Conservation (phyloP, 2,113 vertebrate genomes). For the Grammomys surdaster region DNA sequence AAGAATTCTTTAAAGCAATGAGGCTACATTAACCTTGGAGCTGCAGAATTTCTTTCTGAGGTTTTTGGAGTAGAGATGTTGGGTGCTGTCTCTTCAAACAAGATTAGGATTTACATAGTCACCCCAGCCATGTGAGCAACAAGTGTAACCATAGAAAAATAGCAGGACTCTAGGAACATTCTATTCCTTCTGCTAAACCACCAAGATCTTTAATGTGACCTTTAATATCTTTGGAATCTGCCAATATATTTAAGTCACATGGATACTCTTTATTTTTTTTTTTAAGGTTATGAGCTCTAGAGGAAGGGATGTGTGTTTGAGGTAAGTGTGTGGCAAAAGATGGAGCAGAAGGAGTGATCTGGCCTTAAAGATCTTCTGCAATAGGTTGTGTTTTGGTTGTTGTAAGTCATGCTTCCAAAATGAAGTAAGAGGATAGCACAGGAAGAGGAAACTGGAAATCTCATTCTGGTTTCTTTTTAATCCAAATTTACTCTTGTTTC, state of each 20-base stretch:
- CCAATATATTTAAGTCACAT: not conserved
- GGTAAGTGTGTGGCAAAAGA: not conserved
- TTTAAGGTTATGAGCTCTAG: slow-evolving; percentile 2
- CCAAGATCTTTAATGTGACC: not conserved
- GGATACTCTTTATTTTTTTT: not conserved
- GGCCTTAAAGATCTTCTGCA: not conserved
- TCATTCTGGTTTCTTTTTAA: not conserved
- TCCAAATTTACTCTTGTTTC: slow-evolving; percentile 16
- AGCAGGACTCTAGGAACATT: not conserved
- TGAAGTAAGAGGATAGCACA: not conserved
- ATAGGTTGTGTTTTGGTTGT: not conserved
- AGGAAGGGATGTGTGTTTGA: not conserved
- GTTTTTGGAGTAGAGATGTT: slow-evolving; percentile 5
- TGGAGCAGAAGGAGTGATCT: not conserved
- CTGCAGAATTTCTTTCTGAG: not conserved
- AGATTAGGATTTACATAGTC: not conserved
- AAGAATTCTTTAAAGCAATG: not conserved
- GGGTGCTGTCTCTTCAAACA: not conserved
- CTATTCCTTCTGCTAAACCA: not conserved
- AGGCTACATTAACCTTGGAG: not conserved
- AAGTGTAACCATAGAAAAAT: not conserved
- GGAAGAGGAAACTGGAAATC: not conserved
- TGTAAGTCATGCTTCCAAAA: not conserved
- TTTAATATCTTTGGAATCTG: not conserved
- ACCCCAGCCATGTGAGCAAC: not conserved